Evolutionary conservation across 2,888 invertebrate species (phyloP), one percentile per base, ranked within the genome.

Genomic region (Tuta absoluta): DNA sequence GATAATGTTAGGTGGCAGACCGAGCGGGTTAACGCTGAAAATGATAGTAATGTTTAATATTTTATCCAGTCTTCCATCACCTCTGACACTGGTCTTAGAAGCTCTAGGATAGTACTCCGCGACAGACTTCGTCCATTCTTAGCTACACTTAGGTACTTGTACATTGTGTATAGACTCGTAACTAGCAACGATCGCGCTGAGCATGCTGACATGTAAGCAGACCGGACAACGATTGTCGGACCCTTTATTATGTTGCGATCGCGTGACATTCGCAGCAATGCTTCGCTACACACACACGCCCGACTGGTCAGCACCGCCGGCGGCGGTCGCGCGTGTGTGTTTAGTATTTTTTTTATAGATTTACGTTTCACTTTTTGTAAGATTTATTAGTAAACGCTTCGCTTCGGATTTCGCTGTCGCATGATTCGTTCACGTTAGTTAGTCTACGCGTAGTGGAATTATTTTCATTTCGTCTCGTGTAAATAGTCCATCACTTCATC

Each of bases 41-140:
- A 56, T 66, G 69, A 67, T 69, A 66, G 67, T 69, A 70, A 67
- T 71, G 71, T 62, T 58, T 66, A 63, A 69, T 67, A 72, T 74
- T 75, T 72, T 77, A 81, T 77, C 77, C 82, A 82, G 87, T 87
- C 87, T 87, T 87, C 87, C 87, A 85, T 77, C 81, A 76, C 68
- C 72, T 72, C 74, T 48, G 51, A 19, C 71, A 67, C 67, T 49
- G 65, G 33, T n/a, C 24, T 28, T 53, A 48, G 33, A 48, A n/a
- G 70, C 68, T 71, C 56, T 73, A 76, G 75, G 63, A 65, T 74
- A 76, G 79, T 74, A 75, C 28, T 79, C 77, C 78, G 80, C 79
- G 77, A 81, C 82, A 83, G 77, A 81, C 82, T 84, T 82, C 86
- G 86, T 87, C 86, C 86, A 86, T 81, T 79, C 75, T 73, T 80